phyloP scores from a whole-genome alignment of 2,888 invertebrate species.

The Synanthedon vespiformis region DNA sequence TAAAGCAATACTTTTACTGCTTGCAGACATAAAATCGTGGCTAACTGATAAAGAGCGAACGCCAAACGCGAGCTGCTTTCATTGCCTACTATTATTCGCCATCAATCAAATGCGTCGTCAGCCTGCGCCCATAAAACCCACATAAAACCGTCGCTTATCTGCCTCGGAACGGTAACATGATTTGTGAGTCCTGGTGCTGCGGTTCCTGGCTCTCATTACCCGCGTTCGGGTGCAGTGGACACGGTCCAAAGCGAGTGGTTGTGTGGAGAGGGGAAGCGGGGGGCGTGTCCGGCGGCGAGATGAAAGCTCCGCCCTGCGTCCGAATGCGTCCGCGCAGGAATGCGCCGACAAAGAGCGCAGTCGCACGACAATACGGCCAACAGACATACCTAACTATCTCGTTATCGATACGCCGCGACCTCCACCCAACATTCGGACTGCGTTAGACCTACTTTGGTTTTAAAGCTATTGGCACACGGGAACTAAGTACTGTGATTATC shows the following conservation, averaged over 20 bases:
- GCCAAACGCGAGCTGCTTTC: too few relatives aligned
- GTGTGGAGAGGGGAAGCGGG: constrained; percentile 2
- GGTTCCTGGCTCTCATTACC: neutral
- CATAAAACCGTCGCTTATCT: constrained; percentile 5
- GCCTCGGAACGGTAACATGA: neutral
- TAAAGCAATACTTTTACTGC: too few relatives aligned
- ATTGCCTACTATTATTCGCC: constrained; percentile 2
- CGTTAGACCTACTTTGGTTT: neutral
- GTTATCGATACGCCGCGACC: neutral
- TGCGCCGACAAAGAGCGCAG: constrained; percentile 17
- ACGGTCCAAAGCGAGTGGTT: neutral
- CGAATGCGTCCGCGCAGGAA: constrained; percentile 9
- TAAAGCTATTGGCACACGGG: too few relatives aligned
- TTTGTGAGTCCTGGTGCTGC: neutral
- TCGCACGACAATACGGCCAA: constrained; percentile 7
- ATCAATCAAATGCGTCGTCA: constrained; percentile 17
- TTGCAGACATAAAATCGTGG: too few relatives aligned
- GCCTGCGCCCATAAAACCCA: constrained; percentile 7
- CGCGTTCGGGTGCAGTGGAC: neutral
- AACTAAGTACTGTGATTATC: too few relatives aligned
- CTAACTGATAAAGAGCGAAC: too few relatives aligned
- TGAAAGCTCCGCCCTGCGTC: constrained; percentile 9
- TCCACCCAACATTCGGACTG: neutral
- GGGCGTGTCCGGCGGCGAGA: constrained; percentile 12
- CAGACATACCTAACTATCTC: constrained; percentile 3